phyloP scores from a whole-genome alignment of 2,888 invertebrate genomes.

The Apantesis nais region DNA sequence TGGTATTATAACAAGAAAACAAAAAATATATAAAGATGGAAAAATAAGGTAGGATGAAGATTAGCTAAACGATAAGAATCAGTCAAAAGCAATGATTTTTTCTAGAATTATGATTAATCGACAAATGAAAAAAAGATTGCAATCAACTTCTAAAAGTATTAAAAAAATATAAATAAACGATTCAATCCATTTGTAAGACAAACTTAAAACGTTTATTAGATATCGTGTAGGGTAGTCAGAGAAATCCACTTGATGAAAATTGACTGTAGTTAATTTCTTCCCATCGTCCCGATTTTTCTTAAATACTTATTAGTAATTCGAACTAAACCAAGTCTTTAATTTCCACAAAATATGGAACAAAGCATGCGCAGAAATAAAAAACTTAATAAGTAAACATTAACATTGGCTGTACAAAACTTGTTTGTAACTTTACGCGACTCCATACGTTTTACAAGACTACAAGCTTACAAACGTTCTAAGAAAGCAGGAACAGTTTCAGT shows the following conservation, averaged over 20 bases:
- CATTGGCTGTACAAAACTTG: background rate
- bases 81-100: background rate
- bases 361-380: too few species aligned
- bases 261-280: too few species aligned
- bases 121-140: too few species aligned
- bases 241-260: too few species aligned
- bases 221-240: too few species aligned
- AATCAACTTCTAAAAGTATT: background rate
- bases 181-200: too few species aligned
- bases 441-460: constrained; percentile 37
- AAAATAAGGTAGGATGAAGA: background rate
- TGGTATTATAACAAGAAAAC: constrained; percentile 22
- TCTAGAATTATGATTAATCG: too few species aligned
- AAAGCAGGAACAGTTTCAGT: constrained; percentile 49
- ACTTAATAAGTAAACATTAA: background rate
- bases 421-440: constrained; percentile 9
- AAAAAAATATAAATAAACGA: background rate
- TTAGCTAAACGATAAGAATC: background rate
- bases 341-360: too few species aligned
- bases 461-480: constrained; percentile 45
- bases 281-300: too few species aligned
- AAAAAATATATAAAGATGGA: constrained; percentile 2
- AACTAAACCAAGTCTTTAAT: too few species aligned
- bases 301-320: too few species aligned
- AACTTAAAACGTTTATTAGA: too few species aligned